These are phyloP conservation scores for Spinibarbus caldwelli DNA, from an alignment of 2,797 vertebrate genomes.

Conservation along the genomic window DNA sequence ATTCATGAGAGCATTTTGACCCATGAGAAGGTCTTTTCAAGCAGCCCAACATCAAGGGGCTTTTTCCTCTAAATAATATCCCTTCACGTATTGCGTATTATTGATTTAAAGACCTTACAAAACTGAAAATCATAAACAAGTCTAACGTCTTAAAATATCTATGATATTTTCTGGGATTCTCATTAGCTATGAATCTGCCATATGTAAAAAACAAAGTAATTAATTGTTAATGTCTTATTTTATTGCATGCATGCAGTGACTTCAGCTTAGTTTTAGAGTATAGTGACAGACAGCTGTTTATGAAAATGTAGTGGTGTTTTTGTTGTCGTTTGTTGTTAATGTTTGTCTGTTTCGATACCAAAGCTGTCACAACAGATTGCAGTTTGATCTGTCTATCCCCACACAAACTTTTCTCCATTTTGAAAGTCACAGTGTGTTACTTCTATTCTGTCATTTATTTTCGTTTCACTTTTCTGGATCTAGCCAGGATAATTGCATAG, in stretches of 20 bases:
- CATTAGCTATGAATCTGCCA: conserved; percentile 4
- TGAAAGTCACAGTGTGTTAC: neutral
- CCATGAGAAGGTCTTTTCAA: neutral
- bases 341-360: neutral
- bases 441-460: neutral
- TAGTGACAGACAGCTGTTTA: neutral
- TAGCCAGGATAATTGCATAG: neutral
- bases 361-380: neutral
- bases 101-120: neutral
- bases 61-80: neutral
- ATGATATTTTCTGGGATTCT: neutral
- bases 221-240: neutral
- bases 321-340: neutral
- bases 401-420: neutral
- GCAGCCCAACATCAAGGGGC: neutral
- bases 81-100: neutral
- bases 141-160: neutral
- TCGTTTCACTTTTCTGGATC: neutral
- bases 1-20: no score
- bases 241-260: no score
- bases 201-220: neutral
- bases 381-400: neutral
- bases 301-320: neutral
- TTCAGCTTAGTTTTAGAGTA: neutral
- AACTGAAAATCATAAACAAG: neutral